These are phyloP conservation scores for Bombylius major DNA, from an alignment of 2,888 invertebrate genomes.

Conservation along the genomic window DNA sequence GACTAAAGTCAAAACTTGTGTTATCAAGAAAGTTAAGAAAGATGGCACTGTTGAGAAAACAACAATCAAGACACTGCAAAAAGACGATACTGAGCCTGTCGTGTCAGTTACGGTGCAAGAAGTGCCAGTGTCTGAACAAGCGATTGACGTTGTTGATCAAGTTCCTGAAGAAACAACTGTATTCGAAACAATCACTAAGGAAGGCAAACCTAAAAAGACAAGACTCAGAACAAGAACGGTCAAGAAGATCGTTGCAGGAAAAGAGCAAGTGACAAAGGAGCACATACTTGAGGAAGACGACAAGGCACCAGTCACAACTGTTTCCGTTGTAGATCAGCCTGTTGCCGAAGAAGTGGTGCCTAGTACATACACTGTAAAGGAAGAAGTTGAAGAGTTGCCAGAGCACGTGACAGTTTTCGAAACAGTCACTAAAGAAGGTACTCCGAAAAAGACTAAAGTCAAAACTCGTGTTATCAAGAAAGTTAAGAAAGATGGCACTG, in stretches of 20 bases:
- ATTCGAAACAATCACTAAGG: conserved; percentile 13
- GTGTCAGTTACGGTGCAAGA: conserved; percentile 28
- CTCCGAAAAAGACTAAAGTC: conserved; percentile 22
- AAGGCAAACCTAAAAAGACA: conserved; percentile 21
- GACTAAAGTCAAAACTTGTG: conserved; percentile 27
- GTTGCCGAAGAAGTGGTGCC: conserved; percentile 14
- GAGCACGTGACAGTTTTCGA: conserved; percentile 19
- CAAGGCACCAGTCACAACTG: conserved; percentile 23
- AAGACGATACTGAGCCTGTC: conserved; percentile 28
- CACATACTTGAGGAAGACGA: conserved; percentile 32
- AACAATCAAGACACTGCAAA: conserved; percentile 25
- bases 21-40: conserved; percentile 26
- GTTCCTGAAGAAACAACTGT: conserved; percentile 16
- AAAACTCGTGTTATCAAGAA: conserved; percentile 22
- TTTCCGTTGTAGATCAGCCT: conserved; percentile 14
- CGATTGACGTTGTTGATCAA: conserved; percentile 9
- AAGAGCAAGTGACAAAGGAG: conserved; percentile 33
- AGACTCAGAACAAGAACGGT: conserved; percentile 26
- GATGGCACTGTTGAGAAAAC: conserved; percentile 25
- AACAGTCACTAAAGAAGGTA: conserved; percentile 15
- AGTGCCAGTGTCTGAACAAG: conserved; percentile 11
- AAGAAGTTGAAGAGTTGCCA: conserved; percentile 24
- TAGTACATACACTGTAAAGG: not conserved
- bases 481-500: conserved; percentile 18
- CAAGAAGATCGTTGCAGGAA: conserved; percentile 27